phyloP scores from a whole-genome alignment of 2,113 vertebrate genomes.

The Lagopus leucura region DNA sequence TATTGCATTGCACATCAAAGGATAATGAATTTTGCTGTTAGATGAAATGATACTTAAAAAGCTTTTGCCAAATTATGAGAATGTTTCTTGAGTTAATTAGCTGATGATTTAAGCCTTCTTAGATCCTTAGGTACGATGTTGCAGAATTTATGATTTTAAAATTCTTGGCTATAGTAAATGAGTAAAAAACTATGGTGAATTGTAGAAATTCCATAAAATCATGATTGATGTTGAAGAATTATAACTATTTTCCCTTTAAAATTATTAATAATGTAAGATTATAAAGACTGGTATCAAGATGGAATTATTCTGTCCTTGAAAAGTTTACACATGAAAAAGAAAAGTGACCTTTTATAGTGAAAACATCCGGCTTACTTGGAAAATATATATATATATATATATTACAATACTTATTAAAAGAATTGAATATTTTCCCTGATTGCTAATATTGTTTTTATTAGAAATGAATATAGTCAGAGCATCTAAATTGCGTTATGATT shows the following conservation, averaged over 20 bases:
- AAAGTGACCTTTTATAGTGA: not conserved
- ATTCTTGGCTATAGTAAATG: not conserved
- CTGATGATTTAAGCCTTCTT: not conserved
- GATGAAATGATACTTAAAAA: not conserved
- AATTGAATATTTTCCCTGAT: not conserved
- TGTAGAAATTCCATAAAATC: not conserved
- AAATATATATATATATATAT: not conserved
- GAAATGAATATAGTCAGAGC: not conserved
- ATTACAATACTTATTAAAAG: not conserved
- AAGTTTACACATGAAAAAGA: not conserved
- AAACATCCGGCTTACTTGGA: not conserved
- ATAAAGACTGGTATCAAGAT: not conserved
- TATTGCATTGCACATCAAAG: not conserved
- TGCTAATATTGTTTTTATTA: not conserved
- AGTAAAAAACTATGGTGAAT: not conserved
- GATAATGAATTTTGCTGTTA: not conserved
- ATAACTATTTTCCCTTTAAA: not conserved
- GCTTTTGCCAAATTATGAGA: not conserved
- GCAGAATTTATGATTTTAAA: not conserved
- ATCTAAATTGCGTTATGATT: not conserved
- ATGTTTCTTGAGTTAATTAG: conserved; percentile 14
- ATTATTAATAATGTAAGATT: not conserved
- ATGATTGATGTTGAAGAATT: not conserved
- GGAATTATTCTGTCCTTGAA: not conserved
- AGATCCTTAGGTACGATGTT: not conserved